phyloP scores from a whole-genome alignment of 2,888 invertebrate genomes.

The Vanessa cardui region DNA sequence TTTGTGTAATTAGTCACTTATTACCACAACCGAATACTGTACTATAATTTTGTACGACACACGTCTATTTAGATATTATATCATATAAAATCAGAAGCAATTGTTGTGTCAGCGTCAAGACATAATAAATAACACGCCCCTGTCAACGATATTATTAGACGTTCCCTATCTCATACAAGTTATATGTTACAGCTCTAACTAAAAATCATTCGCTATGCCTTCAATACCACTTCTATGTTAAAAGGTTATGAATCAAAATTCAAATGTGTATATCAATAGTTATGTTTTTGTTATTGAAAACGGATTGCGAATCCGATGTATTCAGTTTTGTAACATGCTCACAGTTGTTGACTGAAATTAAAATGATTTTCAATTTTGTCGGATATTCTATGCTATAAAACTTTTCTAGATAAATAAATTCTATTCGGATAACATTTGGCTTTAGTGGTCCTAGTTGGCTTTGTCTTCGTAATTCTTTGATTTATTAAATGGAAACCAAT shows the following conservation, averaged over 20 bases:
- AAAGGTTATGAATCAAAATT: slow-evolving; percentile 31
- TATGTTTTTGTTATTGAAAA: slow-evolving; percentile 26
- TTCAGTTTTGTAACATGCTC: slow-evolving; percentile 22
- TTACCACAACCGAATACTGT: not conserved
- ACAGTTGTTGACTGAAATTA: slow-evolving; percentile 26
- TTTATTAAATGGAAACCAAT: no score
- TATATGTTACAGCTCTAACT: not conserved
- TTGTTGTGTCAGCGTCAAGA: slow-evolving; percentile 27
- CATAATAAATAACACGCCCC: slow-evolving; percentile 33
- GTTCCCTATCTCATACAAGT: slow-evolving; percentile 15
- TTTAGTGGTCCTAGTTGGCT: no score
- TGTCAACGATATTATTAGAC: slow-evolving; percentile 31
- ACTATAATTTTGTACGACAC: not conserved
- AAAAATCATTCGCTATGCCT: slow-evolving; percentile 2
- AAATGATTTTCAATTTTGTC: slow-evolving; percentile 6
- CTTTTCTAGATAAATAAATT: not conserved
- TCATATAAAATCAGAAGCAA: slow-evolving; percentile 25
- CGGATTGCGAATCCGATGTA: slow-evolving; percentile 19
- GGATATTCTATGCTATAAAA: not conserved
- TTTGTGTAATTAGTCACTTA: no score
- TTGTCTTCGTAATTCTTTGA: no score
- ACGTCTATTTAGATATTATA: not conserved
- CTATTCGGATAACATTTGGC: not conserved
- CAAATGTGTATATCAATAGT: slow-evolving; percentile 15
- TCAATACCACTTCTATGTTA: slow-evolving; percentile 1